Evolutionary conservation across 2,888 invertebrate species (phyloP), one percentile per base, ranked within the genome.

Genomic region (Dorcus hopei): DNA sequence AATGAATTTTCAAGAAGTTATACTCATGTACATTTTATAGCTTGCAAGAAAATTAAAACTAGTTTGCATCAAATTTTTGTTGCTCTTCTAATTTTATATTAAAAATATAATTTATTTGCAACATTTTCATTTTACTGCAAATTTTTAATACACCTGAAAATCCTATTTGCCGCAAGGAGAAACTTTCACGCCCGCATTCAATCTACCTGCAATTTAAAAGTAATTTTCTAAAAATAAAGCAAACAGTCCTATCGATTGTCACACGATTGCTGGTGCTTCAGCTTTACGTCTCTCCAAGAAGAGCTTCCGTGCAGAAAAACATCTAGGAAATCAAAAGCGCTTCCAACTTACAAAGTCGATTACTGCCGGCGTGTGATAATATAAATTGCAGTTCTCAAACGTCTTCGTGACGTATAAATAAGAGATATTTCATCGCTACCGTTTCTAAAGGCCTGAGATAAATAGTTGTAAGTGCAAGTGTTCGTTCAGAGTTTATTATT

Each of bases 121-220:
- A 33, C 26, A 33, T 41, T 41, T 41, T 41, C 11, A n/a, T 40
- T 9, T 40, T n/a, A 9, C 14, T 9, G 9, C 7, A 51, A 51
- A 51, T 39, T 40, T 16, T 39, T 51, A 51, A 51, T 51, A 16
- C 51, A 38, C n/a, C 40, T 39, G 38, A 51, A 51, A 51, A n/a
- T 33, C 50, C 52, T 58, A 61, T 64, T 67, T 65, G 57, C 65
- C 58, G 60, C 66, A 65, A 61, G 53, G 57, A 63, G 59, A 62
- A 62, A 54, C 40, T 69, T 70, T 64, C 62, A 68, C 67, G 67
- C 64, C 65, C 66, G 63, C 69, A 68, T 72, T 71, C 72, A 72
- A 72, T 72, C 70, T 71, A 66, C 64, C 64, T 55, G 68, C 68
- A 70, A 72, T 71, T 71, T 71, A 67, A 70, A 70, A 72, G 70